A percentile compares a stretch with the other conserved stretches of the same genome.
phyloP scores from a whole-genome alignment of 1,140 invertebrate species.

The Hypsibius dujardini region DNA sequence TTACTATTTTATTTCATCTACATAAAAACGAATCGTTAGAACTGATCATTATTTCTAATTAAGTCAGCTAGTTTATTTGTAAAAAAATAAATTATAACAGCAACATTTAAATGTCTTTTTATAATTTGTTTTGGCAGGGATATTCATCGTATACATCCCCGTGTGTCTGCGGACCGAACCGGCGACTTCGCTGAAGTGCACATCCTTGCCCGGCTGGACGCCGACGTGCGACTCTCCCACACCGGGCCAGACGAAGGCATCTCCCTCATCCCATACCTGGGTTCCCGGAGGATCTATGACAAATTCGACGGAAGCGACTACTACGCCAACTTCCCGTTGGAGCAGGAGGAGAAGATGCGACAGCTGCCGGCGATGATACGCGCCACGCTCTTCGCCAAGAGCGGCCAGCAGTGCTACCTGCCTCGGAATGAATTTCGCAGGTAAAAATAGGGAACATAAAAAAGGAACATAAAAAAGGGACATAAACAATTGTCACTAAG shows the following conservation, averaged over 20 bases:
- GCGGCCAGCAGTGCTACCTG: constrained; percentile 12
- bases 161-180: background rate
- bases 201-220: background rate
- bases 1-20: background rate
- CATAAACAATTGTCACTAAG: no score
- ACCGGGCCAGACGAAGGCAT: constrained; percentile 11
- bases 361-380: constrained; percentile 12
- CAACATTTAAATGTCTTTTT: background rate
- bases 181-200: background rate
- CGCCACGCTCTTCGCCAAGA: constrained; percentile 7
- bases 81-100: background rate
- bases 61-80: background rate
- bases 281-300: constrained; percentile 2
- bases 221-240: background rate
- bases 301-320: background rate
- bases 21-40: no score
- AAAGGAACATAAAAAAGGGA: no score
- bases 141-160: background rate
- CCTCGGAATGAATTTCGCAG: background rate
- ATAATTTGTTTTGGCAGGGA: background rate
- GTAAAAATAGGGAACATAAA: no score
- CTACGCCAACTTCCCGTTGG: background rate
- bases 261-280: constrained; percentile 5
- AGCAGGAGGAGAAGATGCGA: background rate
- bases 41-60: background rate